These are phyloP conservation scores for Sebastolobus altivelis DNA, from an alignment of 2,797 vertebrate genomes.

Conservation along the genomic window DNA sequence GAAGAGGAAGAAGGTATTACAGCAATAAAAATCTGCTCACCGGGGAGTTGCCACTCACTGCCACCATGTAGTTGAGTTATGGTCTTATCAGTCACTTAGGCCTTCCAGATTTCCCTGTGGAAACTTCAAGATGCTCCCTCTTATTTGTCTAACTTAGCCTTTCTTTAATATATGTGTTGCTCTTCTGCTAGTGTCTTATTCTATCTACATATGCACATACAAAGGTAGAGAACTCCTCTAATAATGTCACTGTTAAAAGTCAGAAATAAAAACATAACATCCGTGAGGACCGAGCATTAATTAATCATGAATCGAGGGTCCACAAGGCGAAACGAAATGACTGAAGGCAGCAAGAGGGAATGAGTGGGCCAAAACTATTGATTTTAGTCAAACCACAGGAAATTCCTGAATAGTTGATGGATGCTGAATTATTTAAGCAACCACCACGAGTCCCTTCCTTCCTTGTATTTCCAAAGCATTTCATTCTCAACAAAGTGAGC, in stretches of 20 bases:
- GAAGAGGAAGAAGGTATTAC: constrained; percentile 32
- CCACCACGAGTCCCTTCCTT: constrained; percentile 37
- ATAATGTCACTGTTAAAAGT: constrained; percentile 24
- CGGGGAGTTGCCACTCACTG: constrained; percentile 51
- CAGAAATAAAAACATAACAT: constrained; percentile 30
- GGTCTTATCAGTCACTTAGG: constrained; percentile 51
- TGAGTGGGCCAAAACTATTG: constrained; percentile 54
- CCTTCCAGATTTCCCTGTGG: constrained; percentile 55
- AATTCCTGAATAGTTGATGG: constrained; percentile 63
- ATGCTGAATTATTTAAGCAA: constrained; percentile 72
- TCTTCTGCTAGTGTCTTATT: not conserved
- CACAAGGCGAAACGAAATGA: constrained; percentile 19
- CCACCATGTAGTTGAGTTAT: constrained; percentile 39
- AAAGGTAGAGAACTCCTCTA: not conserved
- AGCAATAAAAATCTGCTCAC: constrained; percentile 40
- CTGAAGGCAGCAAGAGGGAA: constrained; percentile 16
- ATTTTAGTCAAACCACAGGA: constrained; percentile 71
- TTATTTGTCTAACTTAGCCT: constrained; percentile 39
- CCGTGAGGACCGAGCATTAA: constrained; percentile 22
- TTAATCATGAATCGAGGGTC: constrained; percentile 31
- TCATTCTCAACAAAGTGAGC: constrained; percentile 28
- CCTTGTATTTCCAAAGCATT: constrained; percentile 46
- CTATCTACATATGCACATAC: not conserved
- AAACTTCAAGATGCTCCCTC: constrained; percentile 36
- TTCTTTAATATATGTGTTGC: constrained; percentile 25